Evolutionary conservation across 2,113 vertebrate species (phyloP), one percentile per base, ranked within the genome.

Genomic region (Oriolus oriolus): DNA sequence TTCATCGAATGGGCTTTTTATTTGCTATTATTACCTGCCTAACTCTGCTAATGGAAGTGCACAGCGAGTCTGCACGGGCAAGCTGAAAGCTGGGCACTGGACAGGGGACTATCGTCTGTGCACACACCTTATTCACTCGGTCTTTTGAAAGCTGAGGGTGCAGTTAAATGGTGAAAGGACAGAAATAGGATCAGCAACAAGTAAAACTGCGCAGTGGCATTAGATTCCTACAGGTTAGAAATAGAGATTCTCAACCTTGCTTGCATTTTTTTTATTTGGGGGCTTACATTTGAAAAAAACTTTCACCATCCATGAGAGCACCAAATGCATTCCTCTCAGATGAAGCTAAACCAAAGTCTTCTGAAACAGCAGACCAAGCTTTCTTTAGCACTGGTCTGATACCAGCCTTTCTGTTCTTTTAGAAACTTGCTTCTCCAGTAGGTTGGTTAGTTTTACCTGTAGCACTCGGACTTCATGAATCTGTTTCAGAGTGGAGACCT

Each of bases 1-100:
- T 97, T 86, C 73, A n/a, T 89, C 90, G 7, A 97, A 96, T 90
- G 84, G 87, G 68, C 91, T 95, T 97, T 97, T 97, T 95, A 90
- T 96, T 96, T 89, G 16, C 95, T 94, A 35, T 93, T 96, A 89
- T 82, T 96, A 98, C 96, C 97, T 97, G 95, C 80, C 74, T 86
- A 64, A 26, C 93, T 95, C 93, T 92, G 90, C 95, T 97, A 59
- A 30, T 78, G 84, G 76, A 91, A 95, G 90, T 16, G 31, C 68
- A 61, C 42, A 28, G 66, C 4, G 0, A 63, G 69, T 77, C 57
- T 80, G 4, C 22, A 12, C 28, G 56, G 90, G 56, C 73, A 56
- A 8, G 35, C 83, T 73, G 81, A 28, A 87, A 94, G 87, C 87
- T 81, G 84, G 85, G 90, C n/a, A 4, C 81, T 11, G 37, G 94